Evolutionary conservation across 2,113 vertebrate species (phyloP), one percentile per base, ranked within the genome.

Genomic region (Oriolus oriolus): DNA sequence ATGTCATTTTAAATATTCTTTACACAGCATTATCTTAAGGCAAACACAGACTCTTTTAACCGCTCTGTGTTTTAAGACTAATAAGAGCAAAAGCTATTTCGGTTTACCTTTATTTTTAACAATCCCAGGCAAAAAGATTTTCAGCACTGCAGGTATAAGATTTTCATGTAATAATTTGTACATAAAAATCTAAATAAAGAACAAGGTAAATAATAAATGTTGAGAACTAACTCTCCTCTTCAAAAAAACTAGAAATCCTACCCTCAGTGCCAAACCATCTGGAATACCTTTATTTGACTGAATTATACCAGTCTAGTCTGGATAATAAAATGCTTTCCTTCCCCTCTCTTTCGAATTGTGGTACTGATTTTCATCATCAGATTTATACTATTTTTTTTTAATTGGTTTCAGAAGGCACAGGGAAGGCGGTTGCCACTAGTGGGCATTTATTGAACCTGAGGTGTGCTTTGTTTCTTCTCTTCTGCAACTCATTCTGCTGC

Each of bases 1-100:
- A 30, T 83, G 86, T 83, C 90, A 77, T 95, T 91, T 87, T 74
- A 94, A 96, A 97, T 93, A 80, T 73, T 78, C 87, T 93, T 93
- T 95, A 77, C 31, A 69, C 37, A 57, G 10, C 23, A 24, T 81
- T 82, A 75, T 86, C 54, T 95, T 83, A 82, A 64, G 82, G 84
- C 60, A 83, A 94, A 91, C 47, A 74, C 13, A 66, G 59, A 70
- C 63, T 78, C 14, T 76, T 97, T 88, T 76, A 84, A 41, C 54
- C 73, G 57, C 54, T 87, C 90, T 80, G 9, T 84, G n/a, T 45
- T 88, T 78, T 92, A 84, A 87, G 82, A 93, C 64, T 87, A 92
- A 65, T 65, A 77, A 76, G 9, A 80, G 28, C 4, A 83, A 89
- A 90, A 64, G 7, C 9, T 91, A 21, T 65, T 88, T 84, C 27